Percentiles rank a stretch among this genome's conserved stretches.
Conservation (phyloP, 2,888 invertebrate genomes). For the Mesoligia furuncula region DNA sequence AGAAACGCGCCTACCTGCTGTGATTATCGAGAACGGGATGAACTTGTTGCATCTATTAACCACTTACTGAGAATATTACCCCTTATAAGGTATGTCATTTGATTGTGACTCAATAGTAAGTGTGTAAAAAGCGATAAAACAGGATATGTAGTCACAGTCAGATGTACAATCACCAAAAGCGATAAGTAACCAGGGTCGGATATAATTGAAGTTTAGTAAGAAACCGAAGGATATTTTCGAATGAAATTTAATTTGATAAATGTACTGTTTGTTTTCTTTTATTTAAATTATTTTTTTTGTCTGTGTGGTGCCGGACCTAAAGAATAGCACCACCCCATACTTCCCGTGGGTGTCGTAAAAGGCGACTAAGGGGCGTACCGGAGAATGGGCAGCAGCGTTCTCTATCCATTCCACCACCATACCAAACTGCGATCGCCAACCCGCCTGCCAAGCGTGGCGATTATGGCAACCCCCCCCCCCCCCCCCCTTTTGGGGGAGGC, state of each 20-base stretch:
- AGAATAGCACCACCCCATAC: too few species aligned
- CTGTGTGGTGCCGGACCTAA: too few species aligned
- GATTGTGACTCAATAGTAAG: slow-evolving; percentile 30
- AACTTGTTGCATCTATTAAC: slow-evolving; percentile 21
- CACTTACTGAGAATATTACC: slow-evolving; percentile 16
- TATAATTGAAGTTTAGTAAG: neutral
- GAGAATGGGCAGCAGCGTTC: too few species aligned
- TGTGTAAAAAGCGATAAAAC: neutral
- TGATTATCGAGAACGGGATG: slow-evolving; percentile 6
- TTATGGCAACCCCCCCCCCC: too few species aligned
- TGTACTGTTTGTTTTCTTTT: neutral
- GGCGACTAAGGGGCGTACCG: too few species aligned
- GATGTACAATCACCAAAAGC: neutral
- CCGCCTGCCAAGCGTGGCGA: too few species aligned
- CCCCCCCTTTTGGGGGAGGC: too few species aligned
- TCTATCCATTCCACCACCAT: too few species aligned
- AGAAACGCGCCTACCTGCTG: slow-evolving; percentile 38
- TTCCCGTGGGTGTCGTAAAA: too few species aligned
- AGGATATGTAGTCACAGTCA: neutral
- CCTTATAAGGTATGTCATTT: slow-evolving; percentile 18
- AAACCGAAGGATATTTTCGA: neutral
- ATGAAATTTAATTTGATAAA: neutral
- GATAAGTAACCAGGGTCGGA: neutral
- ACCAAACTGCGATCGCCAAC: too few species aligned
- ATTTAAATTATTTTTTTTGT: too few species aligned